A percentile compares a stretch with the other conserved stretches of the same genome.
phyloP scores from a whole-genome alignment of 2,888 invertebrate genomes.

The Eupithecia inturbata region DNA sequence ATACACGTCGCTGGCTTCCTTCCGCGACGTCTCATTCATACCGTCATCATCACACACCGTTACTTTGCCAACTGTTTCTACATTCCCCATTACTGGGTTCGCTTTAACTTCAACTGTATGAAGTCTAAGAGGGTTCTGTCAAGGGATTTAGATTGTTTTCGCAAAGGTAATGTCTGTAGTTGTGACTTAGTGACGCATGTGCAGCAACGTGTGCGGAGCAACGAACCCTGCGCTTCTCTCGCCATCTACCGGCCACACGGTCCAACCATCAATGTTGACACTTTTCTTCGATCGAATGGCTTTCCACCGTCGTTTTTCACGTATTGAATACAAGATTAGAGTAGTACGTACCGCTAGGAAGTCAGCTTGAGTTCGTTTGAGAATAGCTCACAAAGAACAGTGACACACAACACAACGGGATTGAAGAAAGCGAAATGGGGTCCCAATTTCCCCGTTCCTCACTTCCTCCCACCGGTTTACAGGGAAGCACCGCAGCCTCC shows the following conservation, averaged over 20 bases:
- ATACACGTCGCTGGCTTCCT: conserved; percentile 16
- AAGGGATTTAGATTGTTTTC: neutral
- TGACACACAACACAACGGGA: conserved; percentile 5
- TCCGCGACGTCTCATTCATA: conserved; percentile 23
- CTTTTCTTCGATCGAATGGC: conserved; percentile 11
- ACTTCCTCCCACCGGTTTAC: neutral
- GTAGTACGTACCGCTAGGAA: neutral
- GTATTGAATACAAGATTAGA: neutral
- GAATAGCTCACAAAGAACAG: neutral
- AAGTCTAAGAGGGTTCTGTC: neutral
- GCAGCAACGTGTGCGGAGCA: conserved; percentile 51
- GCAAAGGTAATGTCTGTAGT: neutral
- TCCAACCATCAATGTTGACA: conserved; percentile 23
- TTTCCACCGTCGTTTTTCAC: conserved; percentile 9
- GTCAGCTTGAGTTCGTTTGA: neutral
- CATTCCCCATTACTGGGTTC: neutral
- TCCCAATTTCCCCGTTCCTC: neutral
- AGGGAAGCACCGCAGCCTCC: neutral
- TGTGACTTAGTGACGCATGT: neutral
- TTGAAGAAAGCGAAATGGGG: conserved; percentile 2
- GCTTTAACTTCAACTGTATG: neutral
- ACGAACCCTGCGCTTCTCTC: conserved; percentile 55
- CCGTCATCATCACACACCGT: conserved; percentile 9
- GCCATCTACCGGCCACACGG: conserved; percentile 47
- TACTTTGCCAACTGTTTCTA: conserved; percentile 5